Conservation (phyloP, 2,888 invertebrate genomes). For the Palloptera scutellata region DNA sequence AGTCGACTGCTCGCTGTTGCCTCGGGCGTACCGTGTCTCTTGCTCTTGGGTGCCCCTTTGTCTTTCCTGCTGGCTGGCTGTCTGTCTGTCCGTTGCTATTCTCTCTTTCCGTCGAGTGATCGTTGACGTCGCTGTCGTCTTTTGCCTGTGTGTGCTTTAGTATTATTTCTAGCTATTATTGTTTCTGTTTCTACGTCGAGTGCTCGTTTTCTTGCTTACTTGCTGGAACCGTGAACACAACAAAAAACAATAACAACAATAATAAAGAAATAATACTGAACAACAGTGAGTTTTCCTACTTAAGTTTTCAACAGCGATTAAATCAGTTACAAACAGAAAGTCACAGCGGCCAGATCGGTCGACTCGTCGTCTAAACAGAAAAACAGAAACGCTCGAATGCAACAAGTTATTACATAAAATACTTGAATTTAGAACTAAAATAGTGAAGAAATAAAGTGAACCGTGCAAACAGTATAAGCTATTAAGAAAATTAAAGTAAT, state of each 20-base stretch:
- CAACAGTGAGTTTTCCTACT: slow-evolving; percentile 50
- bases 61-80: no score
- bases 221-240: neutral
- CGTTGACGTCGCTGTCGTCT: no score
- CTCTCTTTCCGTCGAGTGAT: neutral
- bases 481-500: no score
- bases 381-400: slow-evolving; percentile 12
- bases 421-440: slow-evolving; percentile 13
- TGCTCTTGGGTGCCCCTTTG: neutral
- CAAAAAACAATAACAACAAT: neutral
- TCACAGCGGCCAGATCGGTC: slow-evolving; percentile 44
- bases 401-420: slow-evolving; percentile 17
- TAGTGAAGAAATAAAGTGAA: neutral
- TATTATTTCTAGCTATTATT: no score
- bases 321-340: slow-evolving; percentile 52
- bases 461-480: neutral
- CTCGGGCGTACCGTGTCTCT: neutral
- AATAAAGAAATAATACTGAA: neutral
- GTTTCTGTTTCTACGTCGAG: no score
- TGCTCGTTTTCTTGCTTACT: no score
- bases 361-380: slow-evolving; percentile 6
- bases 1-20: slow-evolving; percentile 6
- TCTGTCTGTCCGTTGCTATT: neutral
- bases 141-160: no score
- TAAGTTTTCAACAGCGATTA: slow-evolving; percentile 43